Evolutionary conservation across 2,888 invertebrate genomes (phyloP).

Genomic region (Scaptomyza tumidula): DNA sequence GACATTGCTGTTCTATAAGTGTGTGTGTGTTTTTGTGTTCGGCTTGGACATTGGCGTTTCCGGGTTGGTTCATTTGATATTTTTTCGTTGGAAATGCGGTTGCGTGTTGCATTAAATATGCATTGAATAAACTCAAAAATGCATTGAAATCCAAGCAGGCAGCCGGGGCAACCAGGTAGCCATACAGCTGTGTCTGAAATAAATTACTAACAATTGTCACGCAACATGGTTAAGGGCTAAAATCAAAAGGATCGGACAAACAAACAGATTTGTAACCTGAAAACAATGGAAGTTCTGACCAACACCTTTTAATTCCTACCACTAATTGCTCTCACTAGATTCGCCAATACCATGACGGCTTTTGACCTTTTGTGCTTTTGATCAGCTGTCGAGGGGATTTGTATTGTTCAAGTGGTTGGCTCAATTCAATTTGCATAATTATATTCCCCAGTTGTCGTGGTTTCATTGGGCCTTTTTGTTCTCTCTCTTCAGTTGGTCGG

Average conservation of each 20-base stretch:
- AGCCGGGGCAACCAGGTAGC: background rate
- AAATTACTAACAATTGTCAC: slow-evolving; percentile 59
- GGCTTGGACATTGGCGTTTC: slow-evolving; percentile 55
- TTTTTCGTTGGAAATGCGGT: slow-evolving; percentile 25
- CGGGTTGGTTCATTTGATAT: slow-evolving; percentile 30
- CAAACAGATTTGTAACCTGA: background rate
- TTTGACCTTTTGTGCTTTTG: slow-evolving; percentile 62
- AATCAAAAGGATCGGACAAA: background rate
- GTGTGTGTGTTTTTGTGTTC: background rate
- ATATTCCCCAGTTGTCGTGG: slow-evolving; percentile 14
- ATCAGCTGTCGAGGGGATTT: slow-evolving; percentile 15
- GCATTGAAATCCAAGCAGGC: slow-evolving; percentile 54
- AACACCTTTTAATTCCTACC: slow-evolving; percentile 40
- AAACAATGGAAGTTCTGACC: slow-evolving; percentile 11
- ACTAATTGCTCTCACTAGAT: slow-evolving; percentile 26
- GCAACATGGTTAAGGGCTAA: slow-evolving; percentile 6
- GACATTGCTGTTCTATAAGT: slow-evolving; percentile 47
- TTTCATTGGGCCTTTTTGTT: background rate
- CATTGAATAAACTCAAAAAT: slow-evolving; percentile 71
- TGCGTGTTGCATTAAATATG: slow-evolving; percentile 75
- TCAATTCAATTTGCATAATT: slow-evolving; percentile 73
- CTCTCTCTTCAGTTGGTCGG: slow-evolving; percentile 8
- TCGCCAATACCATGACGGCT: slow-evolving; percentile 17
- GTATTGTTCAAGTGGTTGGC: slow-evolving; percentile 22
- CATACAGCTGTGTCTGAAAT: slow-evolving; percentile 23